Evolutionary conservation across 2,888 invertebrate genomes (phyloP).

Genomic region (Drosophila gaucha): DNA sequence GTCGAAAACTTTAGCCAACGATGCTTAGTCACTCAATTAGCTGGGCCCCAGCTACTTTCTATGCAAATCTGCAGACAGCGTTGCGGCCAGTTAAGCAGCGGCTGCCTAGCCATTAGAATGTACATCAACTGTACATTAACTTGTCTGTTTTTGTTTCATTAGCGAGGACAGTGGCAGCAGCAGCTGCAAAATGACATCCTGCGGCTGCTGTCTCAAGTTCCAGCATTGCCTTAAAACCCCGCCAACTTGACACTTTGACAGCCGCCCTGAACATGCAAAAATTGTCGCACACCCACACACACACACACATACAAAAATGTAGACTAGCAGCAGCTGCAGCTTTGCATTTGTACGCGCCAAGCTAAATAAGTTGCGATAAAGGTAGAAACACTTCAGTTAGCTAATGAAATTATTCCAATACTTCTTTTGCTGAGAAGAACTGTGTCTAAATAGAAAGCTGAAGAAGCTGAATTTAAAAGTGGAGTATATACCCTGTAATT

Average conservation of each 20-base stretch:
- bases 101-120: conserved; percentile 67
- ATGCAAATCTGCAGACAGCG: conserved; percentile 69
- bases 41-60: conserved; percentile 63
- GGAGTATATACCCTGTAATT: no score
- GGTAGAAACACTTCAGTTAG: conserved; percentile 42
- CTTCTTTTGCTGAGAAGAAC: no score
- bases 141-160: conserved; percentile 80
- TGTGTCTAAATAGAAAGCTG: no score
- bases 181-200: conserved; percentile 47
- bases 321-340: conserved; percentile 31
- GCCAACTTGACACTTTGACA: conserved; percentile 67
- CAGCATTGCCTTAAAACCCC: conserved; percentile 45
- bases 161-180: conserved; percentile 51
- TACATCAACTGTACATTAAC: conserved; percentile 79
- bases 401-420: neutral
- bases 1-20: conserved; percentile 69
- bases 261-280: conserved; percentile 12
- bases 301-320: conserved; percentile 3
- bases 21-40: conserved; percentile 79
- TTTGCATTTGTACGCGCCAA: conserved; percentile 62
- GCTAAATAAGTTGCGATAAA: conserved; percentile 29
- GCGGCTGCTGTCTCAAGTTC: conserved; percentile 68
- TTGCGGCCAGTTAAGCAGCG: conserved; percentile 30
- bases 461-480: no score
- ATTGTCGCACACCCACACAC: conserved; percentile 17